Percentiles rank a stretch among this genome's conserved stretches.
Conservation (phyloP, 2,888 invertebrate species). For the Petrolisthes cinctipes region DNA sequence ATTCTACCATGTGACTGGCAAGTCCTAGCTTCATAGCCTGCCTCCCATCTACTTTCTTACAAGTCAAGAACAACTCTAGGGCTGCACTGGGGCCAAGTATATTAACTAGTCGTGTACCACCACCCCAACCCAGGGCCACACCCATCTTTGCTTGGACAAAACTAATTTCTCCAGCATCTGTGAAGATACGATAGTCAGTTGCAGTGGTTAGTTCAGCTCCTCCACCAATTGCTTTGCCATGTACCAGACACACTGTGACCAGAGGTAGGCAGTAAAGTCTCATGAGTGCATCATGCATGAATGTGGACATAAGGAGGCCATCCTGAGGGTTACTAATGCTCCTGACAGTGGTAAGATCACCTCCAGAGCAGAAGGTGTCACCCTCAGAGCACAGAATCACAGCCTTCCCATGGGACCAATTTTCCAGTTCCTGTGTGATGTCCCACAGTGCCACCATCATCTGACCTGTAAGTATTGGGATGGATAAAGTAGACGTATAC, state of each 20-base stretch:
- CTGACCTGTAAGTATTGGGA: conserved; percentile 69
- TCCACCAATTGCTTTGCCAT: conserved; percentile 73
- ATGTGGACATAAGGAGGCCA: conserved; percentile 70
- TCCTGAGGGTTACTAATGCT: conserved; percentile 68
- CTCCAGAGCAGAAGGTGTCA: conserved; percentile 74
- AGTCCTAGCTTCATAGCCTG: conserved; percentile 70
- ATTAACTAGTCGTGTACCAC: conserved; percentile 70
- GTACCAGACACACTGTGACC: conserved; percentile 72
- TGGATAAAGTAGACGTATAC: neutral
- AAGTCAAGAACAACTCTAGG: conserved; percentile 70
- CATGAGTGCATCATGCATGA: conserved; percentile 71
- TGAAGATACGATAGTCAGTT: conserved; percentile 73
- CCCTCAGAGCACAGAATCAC: conserved; percentile 71
- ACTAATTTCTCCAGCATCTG: conserved; percentile 69
- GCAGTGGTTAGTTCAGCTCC: conserved; percentile 73
- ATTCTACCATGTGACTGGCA: conserved; percentile 69
- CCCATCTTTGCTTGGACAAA: conserved; percentile 73
- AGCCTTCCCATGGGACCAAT: conserved; percentile 71
- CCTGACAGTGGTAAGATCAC: conserved; percentile 71
- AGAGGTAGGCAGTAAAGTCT: conserved; percentile 71
- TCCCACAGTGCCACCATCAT: conserved; percentile 74
- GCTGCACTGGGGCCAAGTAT: conserved; percentile 71
- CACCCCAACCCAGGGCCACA: conserved; percentile 73
- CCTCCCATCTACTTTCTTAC: conserved; percentile 68
- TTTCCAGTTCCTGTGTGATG: conserved; percentile 70